Conservation (phyloP, 2,113 vertebrate species). For the Sebastes fasciatus region DNA sequence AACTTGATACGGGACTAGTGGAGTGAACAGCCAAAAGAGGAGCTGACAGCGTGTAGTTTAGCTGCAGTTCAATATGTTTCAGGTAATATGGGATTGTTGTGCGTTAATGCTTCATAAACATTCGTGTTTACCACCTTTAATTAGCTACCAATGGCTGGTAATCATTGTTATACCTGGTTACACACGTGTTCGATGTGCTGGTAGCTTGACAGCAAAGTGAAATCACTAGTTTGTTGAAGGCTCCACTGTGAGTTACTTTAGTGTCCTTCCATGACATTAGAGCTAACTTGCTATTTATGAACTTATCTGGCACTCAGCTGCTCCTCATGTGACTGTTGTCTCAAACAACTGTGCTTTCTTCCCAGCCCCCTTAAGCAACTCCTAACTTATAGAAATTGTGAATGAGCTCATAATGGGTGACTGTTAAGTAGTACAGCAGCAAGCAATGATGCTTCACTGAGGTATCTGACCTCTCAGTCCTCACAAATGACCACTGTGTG, state of each 20-base stretch:
- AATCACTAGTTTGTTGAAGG: background rate
- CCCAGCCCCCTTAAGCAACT: too few relatives aligned
- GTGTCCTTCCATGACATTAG: too few relatives aligned
- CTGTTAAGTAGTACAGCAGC: background rate
- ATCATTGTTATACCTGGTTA: background rate
- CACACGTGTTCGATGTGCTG: too few relatives aligned
- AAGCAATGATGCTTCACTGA: background rate
- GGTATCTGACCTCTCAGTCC: background rate
- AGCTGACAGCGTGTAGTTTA: background rate
- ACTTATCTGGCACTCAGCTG: background rate
- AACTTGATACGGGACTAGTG: background rate
- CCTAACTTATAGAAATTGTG: background rate
- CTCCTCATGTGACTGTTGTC: background rate
- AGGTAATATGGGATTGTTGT: background rate
- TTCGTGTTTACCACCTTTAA: background rate
- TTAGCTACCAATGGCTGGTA: background rate
- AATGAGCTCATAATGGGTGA: background rate
- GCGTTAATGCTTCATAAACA: background rate
- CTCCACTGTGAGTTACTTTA: background rate
- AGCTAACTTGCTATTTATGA: background rate
- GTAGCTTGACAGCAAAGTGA: constrained; percentile 3
- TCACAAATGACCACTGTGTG: too few relatives aligned
- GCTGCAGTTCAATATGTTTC: fast-evolving
- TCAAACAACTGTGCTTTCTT: too few relatives aligned
- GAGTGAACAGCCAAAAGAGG: background rate